Conservation (phyloP, 2,888 invertebrate species). For the Trachelus stipa region DNA sequence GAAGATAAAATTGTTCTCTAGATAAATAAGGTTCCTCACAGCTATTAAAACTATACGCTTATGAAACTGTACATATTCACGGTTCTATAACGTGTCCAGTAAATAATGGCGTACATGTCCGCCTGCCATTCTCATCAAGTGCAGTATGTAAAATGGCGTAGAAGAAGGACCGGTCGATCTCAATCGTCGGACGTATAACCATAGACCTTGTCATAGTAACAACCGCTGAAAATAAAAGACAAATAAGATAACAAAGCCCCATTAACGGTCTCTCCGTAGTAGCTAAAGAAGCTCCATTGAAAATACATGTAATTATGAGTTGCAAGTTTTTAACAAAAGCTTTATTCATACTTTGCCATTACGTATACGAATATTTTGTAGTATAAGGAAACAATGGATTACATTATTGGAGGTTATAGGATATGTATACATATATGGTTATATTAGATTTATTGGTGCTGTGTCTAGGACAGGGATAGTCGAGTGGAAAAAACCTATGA, state of each 20-base stretch:
- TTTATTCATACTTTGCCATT: neutral
- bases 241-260: neutral
- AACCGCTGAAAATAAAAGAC: slow-evolving; percentile 4
- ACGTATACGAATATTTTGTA: no score
- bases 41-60: neutral
- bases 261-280: neutral
- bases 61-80: neutral
- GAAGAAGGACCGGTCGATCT: slow-evolving; percentile 29
- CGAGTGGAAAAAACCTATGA: neutral
- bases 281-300: neutral
- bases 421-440: neutral
- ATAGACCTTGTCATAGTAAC: neutral
- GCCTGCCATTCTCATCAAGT: neutral
- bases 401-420: no score
- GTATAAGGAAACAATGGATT: no score
- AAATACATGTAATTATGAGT: no score
- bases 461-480: neutral
- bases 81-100: slow-evolving; percentile 17
- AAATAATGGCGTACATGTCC: slow-evolving; percentile 21
- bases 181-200: neutral
- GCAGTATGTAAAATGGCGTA: slow-evolving; percentile 30
- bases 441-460: neutral
- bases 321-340: neutral
- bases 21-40: neutral
- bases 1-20: neutral